A percentile compares a stretch with the other conserved stretches of the same genome.
Conservation (phyloP, 2,888 invertebrate genomes). For the Melipona beecheii region DNA sequence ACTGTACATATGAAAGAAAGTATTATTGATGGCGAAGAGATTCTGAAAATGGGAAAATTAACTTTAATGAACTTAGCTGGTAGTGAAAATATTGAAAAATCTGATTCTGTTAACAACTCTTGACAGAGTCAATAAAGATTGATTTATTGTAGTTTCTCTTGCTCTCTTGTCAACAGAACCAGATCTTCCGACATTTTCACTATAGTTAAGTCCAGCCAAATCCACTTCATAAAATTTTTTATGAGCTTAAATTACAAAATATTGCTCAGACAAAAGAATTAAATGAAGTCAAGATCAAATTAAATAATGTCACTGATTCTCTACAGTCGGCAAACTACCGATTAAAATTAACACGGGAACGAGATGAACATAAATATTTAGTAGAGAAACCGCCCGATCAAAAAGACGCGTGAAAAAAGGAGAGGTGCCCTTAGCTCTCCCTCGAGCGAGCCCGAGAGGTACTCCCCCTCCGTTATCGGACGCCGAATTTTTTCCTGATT, state of each 20-base stretch:
- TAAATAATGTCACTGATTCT: slow-evolving; percentile 81
- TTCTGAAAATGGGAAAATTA: slow-evolving; percentile 97
- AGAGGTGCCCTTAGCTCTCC: no score
- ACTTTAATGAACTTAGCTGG: slow-evolving; percentile 99
- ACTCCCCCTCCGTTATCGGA: no score
- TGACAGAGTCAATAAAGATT: slow-evolving; percentile 86
- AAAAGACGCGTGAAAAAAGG: no score
- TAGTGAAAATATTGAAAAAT: slow-evolving; percentile 98
- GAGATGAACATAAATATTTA: slow-evolving; percentile 88
- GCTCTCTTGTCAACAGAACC: no score
- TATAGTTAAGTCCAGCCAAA: no score
- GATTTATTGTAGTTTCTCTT: no score
- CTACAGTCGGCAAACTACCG: slow-evolving; percentile 84
- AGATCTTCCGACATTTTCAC: no score
- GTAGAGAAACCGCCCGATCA: slow-evolving; percentile 85
- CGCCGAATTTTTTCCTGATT: no score
- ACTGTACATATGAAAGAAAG: slow-evolving; percentile 96
- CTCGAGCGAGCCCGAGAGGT: no score
- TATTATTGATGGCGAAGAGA: slow-evolving; percentile 94
- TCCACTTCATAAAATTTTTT: slow-evolving; percentile 88
- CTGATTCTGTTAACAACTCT: slow-evolving; percentile 96
- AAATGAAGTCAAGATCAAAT: slow-evolving; percentile 83
- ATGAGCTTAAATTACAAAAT: slow-evolving; percentile 75
- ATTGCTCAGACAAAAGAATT: slow-evolving; percentile 73
- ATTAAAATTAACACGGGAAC: slow-evolving; percentile 84